Evolutionary conservation across 1,140 invertebrate species (phyloP), one percentile per base, ranked within the genome.

Genomic region (Tyrophagus putrescentiae): DNA sequence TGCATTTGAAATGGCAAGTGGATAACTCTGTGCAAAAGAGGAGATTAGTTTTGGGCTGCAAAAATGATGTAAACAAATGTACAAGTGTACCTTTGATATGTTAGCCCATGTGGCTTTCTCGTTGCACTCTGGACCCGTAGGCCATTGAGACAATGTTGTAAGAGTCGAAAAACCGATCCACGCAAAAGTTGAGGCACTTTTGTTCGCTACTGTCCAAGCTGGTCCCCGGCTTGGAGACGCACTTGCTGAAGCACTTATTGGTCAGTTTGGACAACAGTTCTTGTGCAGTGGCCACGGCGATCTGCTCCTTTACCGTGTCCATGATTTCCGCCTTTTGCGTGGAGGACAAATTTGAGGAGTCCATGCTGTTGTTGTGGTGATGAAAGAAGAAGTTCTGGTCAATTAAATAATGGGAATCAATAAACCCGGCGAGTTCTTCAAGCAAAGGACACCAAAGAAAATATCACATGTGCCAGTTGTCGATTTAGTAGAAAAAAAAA

Each of bases 171-270:
- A 92, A 96, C 65, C 91, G 79, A 72, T 97, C 91, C 89, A 94
- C 94, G 72, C 90, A 95, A 87, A 95, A 90, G 13, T 88, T 86
- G 64, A 97, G 78, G 73, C 93, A 96, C 84, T 95, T 95, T 82
- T 92, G 87, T 79, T 96, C 90, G 1, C 86, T 87, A 71, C 78
- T 88, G 72, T 90, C 88, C 62, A 96, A 72, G 9, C 84, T 82
- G 16, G 82, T 82, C n/a, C 92, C 91, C 16, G 92, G 92, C 71
- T 89, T 93, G 50, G 72, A 71, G 64, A 97, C 82, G 72, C 92
- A 96, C 70, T 94, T 94, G 71, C 86, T 87, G 69, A 94, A 96
- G 75, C 93, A 97, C 75, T 96, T 96, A 70, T 94, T 87, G 34
- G 89, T 88, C 79, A 96, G 92, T 84, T 94, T 94, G 78, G 89